phyloP scores from a whole-genome alignment of 2,113 vertebrate genomes.

The Osmerus mordax region DNA sequence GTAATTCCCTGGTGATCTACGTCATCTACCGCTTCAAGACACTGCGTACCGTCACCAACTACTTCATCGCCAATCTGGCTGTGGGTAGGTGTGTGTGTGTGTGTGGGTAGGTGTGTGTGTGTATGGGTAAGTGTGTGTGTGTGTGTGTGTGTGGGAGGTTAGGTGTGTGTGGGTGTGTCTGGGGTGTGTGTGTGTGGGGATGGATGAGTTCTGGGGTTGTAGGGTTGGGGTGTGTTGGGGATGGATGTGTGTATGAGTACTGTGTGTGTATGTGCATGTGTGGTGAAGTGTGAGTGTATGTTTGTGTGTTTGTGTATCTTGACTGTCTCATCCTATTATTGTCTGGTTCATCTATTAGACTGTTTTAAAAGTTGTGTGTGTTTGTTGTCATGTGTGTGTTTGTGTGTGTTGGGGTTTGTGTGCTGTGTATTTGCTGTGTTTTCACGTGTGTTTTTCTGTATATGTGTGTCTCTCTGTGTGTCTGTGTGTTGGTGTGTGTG shows the following conservation, averaged over 20 bases:
- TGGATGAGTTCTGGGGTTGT: neutral
- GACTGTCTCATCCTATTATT: neutral
- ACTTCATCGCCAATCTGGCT: constrained; percentile 93
- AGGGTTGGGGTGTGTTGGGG: neutral
- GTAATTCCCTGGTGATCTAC: constrained; percentile 91
- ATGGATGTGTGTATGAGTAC: no score
- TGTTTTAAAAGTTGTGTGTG: neutral
- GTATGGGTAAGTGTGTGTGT: neutral
- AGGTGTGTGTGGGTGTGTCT: neutral
- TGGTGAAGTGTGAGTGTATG: neutral
- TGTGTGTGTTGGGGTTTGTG: neutral
- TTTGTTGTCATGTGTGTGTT: neutral
- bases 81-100: constrained; percentile 43
- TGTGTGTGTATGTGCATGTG: no score
- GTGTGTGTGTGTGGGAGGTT: neutral
- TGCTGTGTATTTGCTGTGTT: neutral
- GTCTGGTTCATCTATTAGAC: neutral
- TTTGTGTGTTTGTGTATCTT: neutral
- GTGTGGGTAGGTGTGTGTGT: neutral
- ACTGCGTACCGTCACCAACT: constrained; percentile 93
- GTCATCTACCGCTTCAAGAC: constrained; percentile 91
- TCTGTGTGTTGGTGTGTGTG: neutral
- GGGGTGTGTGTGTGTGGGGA: neutral
- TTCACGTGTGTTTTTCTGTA: neutral
- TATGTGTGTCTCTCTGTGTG: neutral